Conservation (phyloP, 2,888 invertebrate species). For the Drosophila merina region DNA sequence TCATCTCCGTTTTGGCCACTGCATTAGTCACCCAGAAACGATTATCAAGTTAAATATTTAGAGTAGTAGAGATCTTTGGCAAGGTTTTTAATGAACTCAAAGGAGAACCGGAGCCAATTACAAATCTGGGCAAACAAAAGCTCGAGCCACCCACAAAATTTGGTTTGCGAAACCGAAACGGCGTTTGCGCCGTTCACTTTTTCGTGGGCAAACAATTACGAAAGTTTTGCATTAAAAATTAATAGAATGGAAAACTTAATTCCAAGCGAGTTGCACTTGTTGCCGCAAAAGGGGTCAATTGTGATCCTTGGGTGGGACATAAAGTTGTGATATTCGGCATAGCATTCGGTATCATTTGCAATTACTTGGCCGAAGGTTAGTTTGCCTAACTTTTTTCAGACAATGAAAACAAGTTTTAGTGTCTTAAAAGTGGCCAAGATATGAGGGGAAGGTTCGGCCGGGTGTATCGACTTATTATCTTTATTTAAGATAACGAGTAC, state of each 20-base stretch:
- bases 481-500: constrained; percentile 22
- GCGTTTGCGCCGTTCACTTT: constrained; percentile 63
- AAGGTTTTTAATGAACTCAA: constrained; percentile 9
- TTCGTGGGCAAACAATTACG: constrained; percentile 56
- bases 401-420: constrained; percentile 33
- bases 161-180: constrained; percentile 33
- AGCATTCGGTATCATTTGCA: constrained; percentile 19
- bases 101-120: constrained; percentile 34
- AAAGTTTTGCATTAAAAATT: constrained; percentile 64
- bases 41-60: constrained; percentile 10
- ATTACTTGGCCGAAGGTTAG: constrained; percentile 33
- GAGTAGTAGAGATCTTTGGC: constrained; percentile 1
- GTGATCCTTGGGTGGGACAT: constrained; percentile 34
- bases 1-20: constrained; percentile 18
- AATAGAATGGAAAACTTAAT: constrained; percentile 69
- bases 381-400: constrained; percentile 22
- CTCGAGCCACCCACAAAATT: constrained; percentile 41
- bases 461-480: constrained; percentile 17
- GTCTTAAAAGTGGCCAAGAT: constrained; percentile 6
- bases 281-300: not conserved
- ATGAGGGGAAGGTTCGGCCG: constrained; percentile 26
- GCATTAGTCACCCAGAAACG: constrained; percentile 16
- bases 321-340: constrained; percentile 4
- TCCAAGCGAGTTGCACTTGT: constrained; percentile 34
- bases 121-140: constrained; percentile 37